Evolutionary conservation across 2,797 vertebrate genomes (phyloP).

Genomic region (Choloepus didactylus): DNA sequence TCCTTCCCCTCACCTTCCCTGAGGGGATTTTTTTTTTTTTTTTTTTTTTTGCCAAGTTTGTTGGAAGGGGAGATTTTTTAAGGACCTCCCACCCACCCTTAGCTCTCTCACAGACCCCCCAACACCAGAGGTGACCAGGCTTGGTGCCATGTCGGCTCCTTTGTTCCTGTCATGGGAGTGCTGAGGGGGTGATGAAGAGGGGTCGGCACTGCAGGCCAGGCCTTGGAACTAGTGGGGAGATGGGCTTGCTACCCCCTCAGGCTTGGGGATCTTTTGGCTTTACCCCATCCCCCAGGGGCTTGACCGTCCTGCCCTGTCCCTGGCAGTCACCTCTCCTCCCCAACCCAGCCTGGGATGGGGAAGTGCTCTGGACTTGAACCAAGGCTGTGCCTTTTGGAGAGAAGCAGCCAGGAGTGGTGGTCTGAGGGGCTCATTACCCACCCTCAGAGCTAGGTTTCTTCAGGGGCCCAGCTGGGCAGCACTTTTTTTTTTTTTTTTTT

Average conservation of each 20-base stretch:
- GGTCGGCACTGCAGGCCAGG: not conserved
- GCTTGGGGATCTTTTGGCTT: not conserved
- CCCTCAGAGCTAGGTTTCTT: conserved; percentile 70
- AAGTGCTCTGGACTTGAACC: not conserved
- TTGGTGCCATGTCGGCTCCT: not conserved
- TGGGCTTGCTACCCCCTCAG: not conserved
- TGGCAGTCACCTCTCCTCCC: not conserved
- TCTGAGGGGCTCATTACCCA: not conserved
- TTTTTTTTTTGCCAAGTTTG: not conserved
- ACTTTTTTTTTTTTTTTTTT: conserved; percentile 73
- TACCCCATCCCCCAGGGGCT: not conserved
- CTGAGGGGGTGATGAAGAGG: not conserved
- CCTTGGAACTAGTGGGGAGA: not conserved
- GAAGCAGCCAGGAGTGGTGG: not conserved
- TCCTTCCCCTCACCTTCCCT: not conserved
- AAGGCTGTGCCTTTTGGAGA: conserved; percentile 45
- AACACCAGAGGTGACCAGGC: not conserved
- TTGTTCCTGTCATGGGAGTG: not conserved
- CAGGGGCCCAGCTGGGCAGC: conserved; percentile 69
- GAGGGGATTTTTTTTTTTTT: not conserved
- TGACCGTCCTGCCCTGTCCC: not conserved
- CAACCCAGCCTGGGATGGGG: not conserved
- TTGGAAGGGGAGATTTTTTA: conserved; percentile 22
- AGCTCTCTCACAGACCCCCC: not conserved
- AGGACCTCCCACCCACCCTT: not conserved